Evolutionary conservation across 1,140 invertebrate genomes (phyloP).

Genomic region (Drosophila guanche): DNA sequence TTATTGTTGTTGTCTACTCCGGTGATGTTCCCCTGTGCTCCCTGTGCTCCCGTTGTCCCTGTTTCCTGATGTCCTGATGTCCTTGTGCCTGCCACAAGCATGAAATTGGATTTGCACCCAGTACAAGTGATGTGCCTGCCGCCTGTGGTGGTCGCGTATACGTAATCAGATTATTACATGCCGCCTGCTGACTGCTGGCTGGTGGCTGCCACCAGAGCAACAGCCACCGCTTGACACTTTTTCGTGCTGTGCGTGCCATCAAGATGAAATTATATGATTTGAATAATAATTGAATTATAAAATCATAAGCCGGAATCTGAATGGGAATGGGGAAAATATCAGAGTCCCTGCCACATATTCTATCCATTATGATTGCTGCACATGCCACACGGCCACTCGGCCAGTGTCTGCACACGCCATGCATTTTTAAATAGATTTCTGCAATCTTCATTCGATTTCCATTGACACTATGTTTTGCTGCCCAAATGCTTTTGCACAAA

Average conservation of each 20-base stretch:
- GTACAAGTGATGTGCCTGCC: conserved; percentile 9
- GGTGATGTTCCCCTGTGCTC: neutral
- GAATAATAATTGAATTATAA: conserved; percentile 80
- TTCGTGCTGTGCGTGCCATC: conserved; percentile 32
- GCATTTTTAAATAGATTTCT: conserved; percentile 15
- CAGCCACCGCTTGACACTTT: conserved; percentile 6
- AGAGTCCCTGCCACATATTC: neutral
- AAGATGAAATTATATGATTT: conserved; percentile 78
- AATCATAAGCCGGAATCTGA: conserved; percentile 43
- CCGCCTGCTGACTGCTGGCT: conserved; percentile 20
- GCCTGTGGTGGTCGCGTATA: conserved; percentile 48
- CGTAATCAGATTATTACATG: conserved; percentile 74
- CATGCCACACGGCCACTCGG: neutral
- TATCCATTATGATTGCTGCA: neutral
- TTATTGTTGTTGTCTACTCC: too few relatives aligned
- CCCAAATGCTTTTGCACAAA: too few relatives aligned
- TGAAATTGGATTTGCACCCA: conserved; percentile 64
- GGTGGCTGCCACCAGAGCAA: conserved; percentile 20
- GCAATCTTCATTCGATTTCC: too few relatives aligned
- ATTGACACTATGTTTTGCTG: too few relatives aligned
- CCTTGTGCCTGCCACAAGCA: conserved; percentile 21
- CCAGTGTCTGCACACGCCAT: conserved; percentile 6
- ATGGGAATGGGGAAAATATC: too few relatives aligned
- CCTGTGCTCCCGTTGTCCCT: neutral
- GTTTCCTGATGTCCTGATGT: neutral